These are phyloP conservation scores for Isurus oxyrinchus DNA, from an alignment of 2,113 vertebrate genomes.

Conservation along the genomic window DNA sequence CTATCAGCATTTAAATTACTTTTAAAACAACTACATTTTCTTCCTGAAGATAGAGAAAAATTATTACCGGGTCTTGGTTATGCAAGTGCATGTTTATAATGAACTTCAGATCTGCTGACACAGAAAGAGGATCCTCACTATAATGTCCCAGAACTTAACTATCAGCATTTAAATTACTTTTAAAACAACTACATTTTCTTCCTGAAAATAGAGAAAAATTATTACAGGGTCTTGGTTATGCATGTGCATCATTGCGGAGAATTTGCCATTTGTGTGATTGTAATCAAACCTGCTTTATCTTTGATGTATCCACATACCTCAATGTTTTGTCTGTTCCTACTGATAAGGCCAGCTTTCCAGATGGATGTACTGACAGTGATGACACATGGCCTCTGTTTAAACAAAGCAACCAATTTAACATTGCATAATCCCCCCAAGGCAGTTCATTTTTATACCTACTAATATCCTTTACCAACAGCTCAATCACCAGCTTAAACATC, in stretches of 20 bases:
- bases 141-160: background rate
- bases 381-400: conserved; percentile 73
- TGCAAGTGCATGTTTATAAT: too few species aligned
- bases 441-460: background rate
- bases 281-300: background rate
- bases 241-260: background rate
- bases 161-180: background rate
- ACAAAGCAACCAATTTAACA: conserved; percentile 19
- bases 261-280: background rate
- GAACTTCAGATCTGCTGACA: background rate
- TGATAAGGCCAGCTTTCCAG: conserved; percentile 87
- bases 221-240: background rate
- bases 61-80: too few species aligned
- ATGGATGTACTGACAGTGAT: conserved; percentile 87
- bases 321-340: conserved; percentile 92
- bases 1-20: background rate
- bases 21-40: background rate
- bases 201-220: background rate
- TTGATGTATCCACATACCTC: conserved; percentile 59
- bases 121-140: background rate
- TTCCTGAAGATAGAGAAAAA: background rate
- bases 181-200: background rate
- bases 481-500: background rate
- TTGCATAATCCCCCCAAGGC: background rate
- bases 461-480: background rate